Conservation (phyloP, 2,888 invertebrate species). For the Mycalesis mineus region DNA sequence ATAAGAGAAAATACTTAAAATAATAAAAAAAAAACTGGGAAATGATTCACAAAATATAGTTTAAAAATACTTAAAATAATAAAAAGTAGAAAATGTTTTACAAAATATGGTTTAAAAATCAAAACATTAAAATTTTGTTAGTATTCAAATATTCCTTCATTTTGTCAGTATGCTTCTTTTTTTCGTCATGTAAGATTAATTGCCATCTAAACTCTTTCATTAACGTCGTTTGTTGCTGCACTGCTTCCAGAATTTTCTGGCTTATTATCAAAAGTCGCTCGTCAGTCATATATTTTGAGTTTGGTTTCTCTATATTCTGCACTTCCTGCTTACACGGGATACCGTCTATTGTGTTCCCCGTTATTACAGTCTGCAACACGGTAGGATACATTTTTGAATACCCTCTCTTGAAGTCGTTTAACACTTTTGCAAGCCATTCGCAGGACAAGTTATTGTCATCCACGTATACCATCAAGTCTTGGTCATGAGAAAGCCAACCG, state of each 20-base stretch:
- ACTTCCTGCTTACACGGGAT: constrained; percentile 50
- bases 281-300: constrained; percentile 36
- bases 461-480: constrained; percentile 47
- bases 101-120: too few relatives aligned
- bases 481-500: constrained; percentile 53
- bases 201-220: constrained; percentile 42
- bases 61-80: too few relatives aligned
- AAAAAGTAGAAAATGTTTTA: too few relatives aligned
- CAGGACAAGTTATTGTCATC: constrained; percentile 61
- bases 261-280: constrained; percentile 54
- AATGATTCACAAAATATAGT: too few relatives aligned
- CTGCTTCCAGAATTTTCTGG: constrained; percentile 60
- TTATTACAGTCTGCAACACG: constrained; percentile 31
- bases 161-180: constrained; percentile 20
- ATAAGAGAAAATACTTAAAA: too few relatives aligned
- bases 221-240: constrained; percentile 55
- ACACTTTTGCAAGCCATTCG: constrained; percentile 53
- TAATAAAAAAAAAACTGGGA: too few relatives aligned
- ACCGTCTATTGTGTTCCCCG: constrained; percentile 50
- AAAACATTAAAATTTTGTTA: too few relatives aligned
- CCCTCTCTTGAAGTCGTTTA: constrained; percentile 56
- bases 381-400: constrained; percentile 56
- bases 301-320: constrained; percentile 18
- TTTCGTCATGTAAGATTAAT: constrained; percentile 32
- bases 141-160: too few relatives aligned